A percentile compares a stretch with the other conserved stretches of the same genome.
Conservation (phyloP, 2,797 vertebrate genomes). For the Adelosebastes latens region DNA sequence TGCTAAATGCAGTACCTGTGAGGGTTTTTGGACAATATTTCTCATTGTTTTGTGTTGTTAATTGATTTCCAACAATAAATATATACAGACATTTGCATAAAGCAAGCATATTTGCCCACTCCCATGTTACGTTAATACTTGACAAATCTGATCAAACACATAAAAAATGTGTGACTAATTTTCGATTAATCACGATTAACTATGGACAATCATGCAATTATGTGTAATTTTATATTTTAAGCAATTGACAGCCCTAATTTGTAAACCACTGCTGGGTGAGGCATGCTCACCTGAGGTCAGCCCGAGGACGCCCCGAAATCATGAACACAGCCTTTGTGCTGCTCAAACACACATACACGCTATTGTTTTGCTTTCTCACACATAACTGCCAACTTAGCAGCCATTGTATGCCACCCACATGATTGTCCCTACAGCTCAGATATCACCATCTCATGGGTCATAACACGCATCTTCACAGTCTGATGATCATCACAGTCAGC, state of each 20-base stretch:
- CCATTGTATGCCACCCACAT: slow-evolving; percentile 30
- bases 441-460: slow-evolving; percentile 34
- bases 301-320: slow-evolving; percentile 15
- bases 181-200: too few species aligned
- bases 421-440: slow-evolving; percentile 43
- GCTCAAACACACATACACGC: background rate
- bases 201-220: too few species aligned
- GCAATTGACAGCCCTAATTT: background rate
- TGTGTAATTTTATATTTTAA: too few species aligned
- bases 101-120: too few species aligned
- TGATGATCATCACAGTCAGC: background rate
- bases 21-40: too few species aligned
- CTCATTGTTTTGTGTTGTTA: too few species aligned
- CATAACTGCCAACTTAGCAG: slow-evolving; percentile 19
- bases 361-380: slow-evolving; percentile 39
- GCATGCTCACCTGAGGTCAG: slow-evolving; percentile 53
- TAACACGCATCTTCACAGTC: slow-evolving; percentile 30
- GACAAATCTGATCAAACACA: too few species aligned
- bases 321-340: slow-evolving; percentile 41
- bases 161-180: too few species aligned
- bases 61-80: too few species aligned
- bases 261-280: slow-evolving; percentile 2
- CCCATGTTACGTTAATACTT: too few species aligned
- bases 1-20: too few species aligned
- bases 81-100: too few species aligned